These are phyloP conservation scores for Ctenopoma kingsleyae DNA, from an alignment of 2,797 vertebrate genomes.

Conservation along the genomic window DNA sequence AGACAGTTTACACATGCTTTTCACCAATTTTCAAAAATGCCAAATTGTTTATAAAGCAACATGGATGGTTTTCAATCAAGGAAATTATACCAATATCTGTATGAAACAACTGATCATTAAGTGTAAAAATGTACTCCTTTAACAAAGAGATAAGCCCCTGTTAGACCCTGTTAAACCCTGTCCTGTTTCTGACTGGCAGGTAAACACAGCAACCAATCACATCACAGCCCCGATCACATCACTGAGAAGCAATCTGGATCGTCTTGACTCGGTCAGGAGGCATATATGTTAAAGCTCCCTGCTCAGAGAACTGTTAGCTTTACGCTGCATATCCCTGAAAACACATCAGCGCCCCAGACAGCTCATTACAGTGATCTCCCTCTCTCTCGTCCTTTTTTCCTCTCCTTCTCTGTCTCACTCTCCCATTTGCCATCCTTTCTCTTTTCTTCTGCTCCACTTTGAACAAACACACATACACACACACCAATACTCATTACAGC, in stretches of 20 bases:
- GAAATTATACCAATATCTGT: too few species aligned
- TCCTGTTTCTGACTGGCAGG: slow-evolving; percentile 2
- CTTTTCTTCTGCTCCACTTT: slow-evolving; percentile 22
- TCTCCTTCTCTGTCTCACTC: slow-evolving; percentile 28
- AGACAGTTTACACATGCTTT: too few species aligned
- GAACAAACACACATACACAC: slow-evolving; percentile 27
- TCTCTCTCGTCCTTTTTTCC: not conserved
- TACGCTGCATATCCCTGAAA: slow-evolving; percentile 43
- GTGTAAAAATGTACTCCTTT: not conserved
- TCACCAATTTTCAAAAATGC: too few species aligned
- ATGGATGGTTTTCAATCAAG: too few species aligned
- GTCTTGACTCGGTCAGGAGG: slow-evolving; percentile 29
- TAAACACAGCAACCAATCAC: slow-evolving; percentile 40
- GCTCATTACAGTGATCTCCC: slow-evolving; percentile 63
- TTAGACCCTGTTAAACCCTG: not conserved
- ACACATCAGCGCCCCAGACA: slow-evolving; percentile 69
- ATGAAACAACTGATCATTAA: not conserved
- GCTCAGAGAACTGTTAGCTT: slow-evolving; percentile 52
- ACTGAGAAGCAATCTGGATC: slow-evolving; percentile 48
- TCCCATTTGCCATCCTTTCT: slow-evolving; percentile 19
- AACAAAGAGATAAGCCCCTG: not conserved
- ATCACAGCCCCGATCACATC: slow-evolving; percentile 43
- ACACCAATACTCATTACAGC: slow-evolving; percentile 65
- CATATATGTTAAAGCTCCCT: slow-evolving; percentile 25
- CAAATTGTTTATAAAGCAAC: too few species aligned